A percentile compares a stretch with the other conserved stretches of the same genome.
Conservation (phyloP, 2,797 vertebrate genomes). For the Falco biarmicus region DNA sequence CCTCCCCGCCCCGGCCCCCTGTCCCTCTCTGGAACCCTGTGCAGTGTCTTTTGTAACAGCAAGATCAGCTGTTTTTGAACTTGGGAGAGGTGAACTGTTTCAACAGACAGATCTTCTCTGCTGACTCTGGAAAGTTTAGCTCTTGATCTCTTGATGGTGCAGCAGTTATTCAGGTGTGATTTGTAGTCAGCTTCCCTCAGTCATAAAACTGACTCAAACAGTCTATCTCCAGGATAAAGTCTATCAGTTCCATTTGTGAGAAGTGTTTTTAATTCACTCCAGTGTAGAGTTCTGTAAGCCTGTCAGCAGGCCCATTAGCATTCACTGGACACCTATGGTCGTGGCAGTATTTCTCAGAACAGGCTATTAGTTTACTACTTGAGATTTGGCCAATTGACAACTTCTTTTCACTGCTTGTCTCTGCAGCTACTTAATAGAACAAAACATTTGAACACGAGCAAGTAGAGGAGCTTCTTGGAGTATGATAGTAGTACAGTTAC, state of each 20-base stretch:
- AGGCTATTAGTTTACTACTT: not conserved
- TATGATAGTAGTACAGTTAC: not conserved
- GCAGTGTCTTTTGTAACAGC: slow-evolving; percentile 26
- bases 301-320: not conserved
- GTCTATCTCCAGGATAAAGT: not conserved
- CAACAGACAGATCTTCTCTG: slow-evolving; percentile 1
- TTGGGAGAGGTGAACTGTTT: slow-evolving; percentile 5
- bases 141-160: not conserved
- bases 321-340: not conserved
- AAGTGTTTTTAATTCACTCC: not conserved
- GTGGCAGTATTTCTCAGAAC: not conserved
- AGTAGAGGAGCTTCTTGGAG: not conserved
- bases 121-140: slow-evolving; percentile 8
- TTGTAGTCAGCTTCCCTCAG: slow-evolving; percentile 4
- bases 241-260: not conserved
- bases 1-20: not conserved
- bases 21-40: slow-evolving; percentile 1
- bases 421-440: not conserved
- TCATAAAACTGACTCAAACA: slow-evolving; percentile 19
- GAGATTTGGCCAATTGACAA: not conserved
- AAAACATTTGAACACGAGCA: not conserved
- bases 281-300: not conserved
- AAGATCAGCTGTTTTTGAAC: slow-evolving; percentile 35
- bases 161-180: slow-evolving; percentile 32
- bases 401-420: not conserved